Evolutionary conservation across 2,113 vertebrate genomes (phyloP).

Genomic region (Pogonocichla stellata): DNA sequence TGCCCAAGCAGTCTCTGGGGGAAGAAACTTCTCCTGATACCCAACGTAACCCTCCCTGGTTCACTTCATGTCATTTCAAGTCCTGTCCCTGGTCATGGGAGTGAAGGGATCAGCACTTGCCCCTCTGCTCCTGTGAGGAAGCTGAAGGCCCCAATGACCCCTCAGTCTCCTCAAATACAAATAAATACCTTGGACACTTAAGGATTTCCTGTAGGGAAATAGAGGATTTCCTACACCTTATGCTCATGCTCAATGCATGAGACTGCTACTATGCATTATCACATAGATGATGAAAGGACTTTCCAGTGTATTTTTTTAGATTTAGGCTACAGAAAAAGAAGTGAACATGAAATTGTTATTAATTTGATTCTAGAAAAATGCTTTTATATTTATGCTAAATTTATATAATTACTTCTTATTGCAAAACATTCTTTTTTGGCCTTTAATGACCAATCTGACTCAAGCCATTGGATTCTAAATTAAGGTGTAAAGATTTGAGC

Average conservation of each 20-base stretch:
- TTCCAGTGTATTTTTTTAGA: not conserved
- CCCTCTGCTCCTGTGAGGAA: not conserved
- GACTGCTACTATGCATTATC: not conserved
- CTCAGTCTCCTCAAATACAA: not conserved
- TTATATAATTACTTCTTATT: not conserved
- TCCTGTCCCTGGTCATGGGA: not conserved
- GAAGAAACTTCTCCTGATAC: not conserved
- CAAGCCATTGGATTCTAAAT: not conserved
- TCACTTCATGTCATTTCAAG: not conserved
- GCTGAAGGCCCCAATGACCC: not conserved
- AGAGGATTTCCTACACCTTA: not conserved
- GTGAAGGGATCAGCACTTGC: not conserved
- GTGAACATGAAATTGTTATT: not conserved
- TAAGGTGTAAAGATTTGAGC: not conserved
- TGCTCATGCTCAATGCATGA: not conserved
- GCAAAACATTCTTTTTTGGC: rapidly evolving
- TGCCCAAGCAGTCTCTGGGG: not conserved
- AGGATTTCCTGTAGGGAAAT: not conserved
- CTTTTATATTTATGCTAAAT: not conserved
- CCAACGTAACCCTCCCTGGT: not conserved
- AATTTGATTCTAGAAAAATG: not conserved
- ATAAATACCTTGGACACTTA: not conserved
- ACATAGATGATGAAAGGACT: not conserved
- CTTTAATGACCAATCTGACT: not conserved
- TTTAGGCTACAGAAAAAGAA: not conserved